Conservation (phyloP, 2,888 invertebrate species). For the Nezara viridula region DNA sequence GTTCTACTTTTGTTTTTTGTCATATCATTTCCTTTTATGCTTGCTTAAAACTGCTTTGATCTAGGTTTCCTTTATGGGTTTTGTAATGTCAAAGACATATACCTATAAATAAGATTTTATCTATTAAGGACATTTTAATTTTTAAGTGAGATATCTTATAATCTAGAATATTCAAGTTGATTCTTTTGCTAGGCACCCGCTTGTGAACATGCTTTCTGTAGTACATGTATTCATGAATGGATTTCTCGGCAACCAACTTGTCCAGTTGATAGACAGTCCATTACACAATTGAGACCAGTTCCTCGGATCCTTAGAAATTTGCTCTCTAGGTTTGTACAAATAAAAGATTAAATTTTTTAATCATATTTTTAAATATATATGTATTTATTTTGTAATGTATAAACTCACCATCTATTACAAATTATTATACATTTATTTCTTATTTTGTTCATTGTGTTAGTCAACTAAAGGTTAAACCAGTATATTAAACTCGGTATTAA, state of each 20-base stretch:
- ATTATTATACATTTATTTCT: too few relatives aligned
- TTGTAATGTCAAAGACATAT: too few relatives aligned
- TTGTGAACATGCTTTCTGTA: conserved; percentile 97
- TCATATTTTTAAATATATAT: not conserved
- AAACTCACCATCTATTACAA: not conserved
- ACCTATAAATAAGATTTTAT: too few relatives aligned
- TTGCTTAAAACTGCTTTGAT: not conserved
- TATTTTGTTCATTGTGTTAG: too few relatives aligned
- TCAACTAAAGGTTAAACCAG: too few relatives aligned
- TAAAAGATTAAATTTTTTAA: not conserved
- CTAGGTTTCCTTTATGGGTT: not conserved
- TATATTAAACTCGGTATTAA: too few relatives aligned
- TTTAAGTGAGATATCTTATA: conserved; percentile 27
- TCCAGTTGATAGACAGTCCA: conserved; percentile 92
- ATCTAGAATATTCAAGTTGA: not conserved
- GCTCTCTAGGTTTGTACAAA: conserved; percentile 78
- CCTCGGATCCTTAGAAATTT: conserved; percentile 94
- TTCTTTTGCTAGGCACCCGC: conserved; percentile 82
- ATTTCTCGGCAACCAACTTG: conserved; percentile 93
- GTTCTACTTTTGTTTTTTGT: not conserved
- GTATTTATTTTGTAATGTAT: not conserved
- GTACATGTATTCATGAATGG: conserved; percentile 95
- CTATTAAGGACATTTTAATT: too few relatives aligned
- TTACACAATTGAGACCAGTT: conserved; percentile 92
- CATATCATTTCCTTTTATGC: not conserved